Conservation (phyloP, 1,140 invertebrate genomes). For the Glossosoma conforme region DNA sequence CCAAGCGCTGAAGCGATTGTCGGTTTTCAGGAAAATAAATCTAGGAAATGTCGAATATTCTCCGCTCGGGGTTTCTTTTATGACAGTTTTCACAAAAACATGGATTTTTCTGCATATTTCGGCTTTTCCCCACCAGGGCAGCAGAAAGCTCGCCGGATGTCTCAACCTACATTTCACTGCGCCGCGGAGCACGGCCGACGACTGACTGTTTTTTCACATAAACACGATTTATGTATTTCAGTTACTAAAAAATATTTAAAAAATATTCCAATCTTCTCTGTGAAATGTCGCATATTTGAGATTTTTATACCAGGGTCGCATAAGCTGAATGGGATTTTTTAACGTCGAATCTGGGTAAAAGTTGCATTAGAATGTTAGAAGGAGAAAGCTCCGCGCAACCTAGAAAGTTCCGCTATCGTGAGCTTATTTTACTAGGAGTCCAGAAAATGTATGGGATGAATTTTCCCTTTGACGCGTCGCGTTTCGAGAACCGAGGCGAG, state of each 20-base stretch:
- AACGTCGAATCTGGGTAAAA: neutral
- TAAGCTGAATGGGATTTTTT: conserved; percentile 4
- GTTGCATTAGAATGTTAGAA: conserved; percentile 22
- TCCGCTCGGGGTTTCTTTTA: conserved; percentile 24
- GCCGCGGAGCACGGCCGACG: too few species aligned
- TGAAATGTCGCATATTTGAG: conserved; percentile 33
- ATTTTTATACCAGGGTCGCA: conserved; percentile 29
- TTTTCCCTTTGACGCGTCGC: too few species aligned
- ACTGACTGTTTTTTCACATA: too few species aligned
- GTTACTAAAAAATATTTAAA: conserved; percentile 13
- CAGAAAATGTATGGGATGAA: conserved; percentile 22
- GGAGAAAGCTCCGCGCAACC: conserved; percentile 24
- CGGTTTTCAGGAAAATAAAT: conserved; percentile 12
- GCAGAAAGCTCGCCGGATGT: conserved; percentile 30
- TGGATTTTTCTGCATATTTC: conserved; percentile 44
- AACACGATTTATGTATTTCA: too few species aligned
- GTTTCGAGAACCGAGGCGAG: too few species aligned
- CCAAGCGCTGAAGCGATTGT: neutral
- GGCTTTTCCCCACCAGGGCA: conserved; percentile 31
- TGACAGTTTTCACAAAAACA: conserved; percentile 39
- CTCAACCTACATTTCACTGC: conserved; percentile 15
- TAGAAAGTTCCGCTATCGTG: conserved; percentile 29
- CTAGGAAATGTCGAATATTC: conserved; percentile 13
- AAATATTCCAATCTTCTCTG: conserved; percentile 11
- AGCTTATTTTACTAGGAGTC: conserved; percentile 34